Percentiles rank a stretch among this genome's conserved stretches.
Conservation (phyloP, 2,113 vertebrate genomes). For the Forbesichthys agassizii region DNA sequence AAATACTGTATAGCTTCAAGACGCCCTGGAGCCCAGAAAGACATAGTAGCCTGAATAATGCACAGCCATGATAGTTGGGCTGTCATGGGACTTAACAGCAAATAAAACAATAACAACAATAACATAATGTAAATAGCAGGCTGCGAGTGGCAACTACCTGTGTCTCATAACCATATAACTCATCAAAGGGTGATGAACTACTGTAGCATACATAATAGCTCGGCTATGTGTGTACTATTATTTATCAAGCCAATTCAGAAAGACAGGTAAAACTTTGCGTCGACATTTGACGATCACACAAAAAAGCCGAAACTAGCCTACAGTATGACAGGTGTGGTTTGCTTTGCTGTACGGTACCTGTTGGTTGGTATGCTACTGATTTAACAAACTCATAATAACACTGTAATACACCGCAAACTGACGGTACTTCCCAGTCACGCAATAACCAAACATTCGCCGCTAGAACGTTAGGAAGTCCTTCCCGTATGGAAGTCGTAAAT, state of each 20-base stretch:
- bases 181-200: not conserved
- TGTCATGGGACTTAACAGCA: constrained; percentile 4
- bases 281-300: not conserved
- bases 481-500: not conserved
- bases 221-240: not conserved
- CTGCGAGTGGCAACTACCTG: too few species aligned
- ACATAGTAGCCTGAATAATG: too few species aligned
- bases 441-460: too few species aligned
- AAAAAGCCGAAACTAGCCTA: not conserved
- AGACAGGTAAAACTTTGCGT: not conserved
- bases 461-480: not conserved
- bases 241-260: not conserved
- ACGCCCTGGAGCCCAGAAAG: too few species aligned
- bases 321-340: constrained; percentile 51
- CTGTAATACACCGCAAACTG: too few species aligned
- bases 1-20: too few species aligned
- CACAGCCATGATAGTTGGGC: too few species aligned
- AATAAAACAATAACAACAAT: not conserved
- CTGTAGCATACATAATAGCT: not conserved
- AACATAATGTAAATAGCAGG: too few species aligned
- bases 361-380: not conserved
- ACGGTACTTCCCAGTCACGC: too few species aligned
- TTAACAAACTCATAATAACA: too few species aligned
- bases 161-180: not conserved
- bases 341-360: not conserved